phyloP scores from a whole-genome alignment of 2,113 vertebrate genomes.

The Pelvicachromis taeniatus region DNA sequence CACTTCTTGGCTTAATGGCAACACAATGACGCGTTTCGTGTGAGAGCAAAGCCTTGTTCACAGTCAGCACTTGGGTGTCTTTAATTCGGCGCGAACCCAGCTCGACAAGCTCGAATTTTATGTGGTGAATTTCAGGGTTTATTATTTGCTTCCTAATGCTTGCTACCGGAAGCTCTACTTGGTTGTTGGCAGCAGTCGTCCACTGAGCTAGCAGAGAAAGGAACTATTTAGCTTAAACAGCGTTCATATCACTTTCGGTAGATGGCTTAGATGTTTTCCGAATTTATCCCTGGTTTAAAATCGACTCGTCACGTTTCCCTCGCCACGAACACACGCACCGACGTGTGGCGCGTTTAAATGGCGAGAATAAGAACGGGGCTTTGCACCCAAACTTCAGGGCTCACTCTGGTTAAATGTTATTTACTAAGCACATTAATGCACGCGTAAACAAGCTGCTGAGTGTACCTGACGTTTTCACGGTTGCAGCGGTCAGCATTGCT shows the following conservation, averaged over 20 bases:
- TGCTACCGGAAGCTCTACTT: not conserved
- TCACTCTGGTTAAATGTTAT: not conserved
- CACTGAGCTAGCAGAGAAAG: not conserved
- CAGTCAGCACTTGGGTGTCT: not conserved
- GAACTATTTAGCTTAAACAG: not conserved
- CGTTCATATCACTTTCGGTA: not conserved
- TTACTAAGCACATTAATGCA: not conserved
- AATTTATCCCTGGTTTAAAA: not conserved
- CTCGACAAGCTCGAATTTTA: not conserved
- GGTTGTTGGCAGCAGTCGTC: not conserved
- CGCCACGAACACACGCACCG: accelerated
- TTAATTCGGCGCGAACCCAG: not conserved
- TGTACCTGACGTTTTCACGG: not conserved
- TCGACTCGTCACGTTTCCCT: accelerated
- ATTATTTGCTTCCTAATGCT: not conserved
- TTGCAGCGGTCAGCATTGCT: not conserved
- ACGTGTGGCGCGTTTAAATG: not conserved
- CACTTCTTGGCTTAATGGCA: not conserved
- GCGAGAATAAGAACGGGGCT: not conserved
- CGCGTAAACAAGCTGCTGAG: not conserved
- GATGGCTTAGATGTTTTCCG: not conserved
- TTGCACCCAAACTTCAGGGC: not conserved
- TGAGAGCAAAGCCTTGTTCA: accelerated
- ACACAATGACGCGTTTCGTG: accelerated
- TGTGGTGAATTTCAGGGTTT: not conserved